Base-by-base conservation (phyloP, 2,888 invertebrate species). In the Hirtodrosophila histrioides region DNA sequence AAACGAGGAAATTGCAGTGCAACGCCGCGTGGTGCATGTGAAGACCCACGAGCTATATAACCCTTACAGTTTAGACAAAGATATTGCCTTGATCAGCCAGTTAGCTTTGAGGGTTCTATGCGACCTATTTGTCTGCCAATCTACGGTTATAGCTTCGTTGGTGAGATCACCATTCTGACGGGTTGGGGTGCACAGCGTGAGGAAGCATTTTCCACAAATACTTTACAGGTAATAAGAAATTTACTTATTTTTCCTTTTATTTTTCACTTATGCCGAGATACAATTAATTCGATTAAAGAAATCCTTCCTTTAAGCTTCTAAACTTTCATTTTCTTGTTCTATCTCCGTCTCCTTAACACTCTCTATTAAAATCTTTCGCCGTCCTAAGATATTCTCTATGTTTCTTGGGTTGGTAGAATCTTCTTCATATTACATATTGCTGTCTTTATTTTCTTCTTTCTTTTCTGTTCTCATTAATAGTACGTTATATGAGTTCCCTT, bases 151-250 rank as follows among this genome's bases (percentile, higher is more conserved):
- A 81, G 80, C 23, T 90, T 86, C 41, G 76, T 81, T 2, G 88
- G 83, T 0, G 75, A 83, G 23, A 55, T 69, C 80, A 94, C 93
- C 0, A 92, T 94, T 23, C 95, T 94, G 1, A 94, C 94, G 1
- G 96, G 96, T 2, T 96, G 96, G 96, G 96, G 96, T 2, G 94
- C 95, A 6, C 93, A 94, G 0, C 92, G 93, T 55, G 95, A 95
- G 86, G 93, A 94, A 10, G 96, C 96, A 0, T 91, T 93, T 5
- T 92, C 94, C 4, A 94, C 95, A 0, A 92, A 92, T 49, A 93
- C 93, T 11, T 91, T 97, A 35, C 94, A 94, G 86, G 96, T 96
- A 92, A 96, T 31, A 5, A 27, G 3, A 8, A 8, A 8, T 31
- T 3, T 6, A 31, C 6, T 31, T 31, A 31, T 31, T 31, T 8